These are phyloP conservation scores for Gallinago undulata DNA, from an alignment of 2,113 vertebrate species.

Conservation along the genomic window DNA sequence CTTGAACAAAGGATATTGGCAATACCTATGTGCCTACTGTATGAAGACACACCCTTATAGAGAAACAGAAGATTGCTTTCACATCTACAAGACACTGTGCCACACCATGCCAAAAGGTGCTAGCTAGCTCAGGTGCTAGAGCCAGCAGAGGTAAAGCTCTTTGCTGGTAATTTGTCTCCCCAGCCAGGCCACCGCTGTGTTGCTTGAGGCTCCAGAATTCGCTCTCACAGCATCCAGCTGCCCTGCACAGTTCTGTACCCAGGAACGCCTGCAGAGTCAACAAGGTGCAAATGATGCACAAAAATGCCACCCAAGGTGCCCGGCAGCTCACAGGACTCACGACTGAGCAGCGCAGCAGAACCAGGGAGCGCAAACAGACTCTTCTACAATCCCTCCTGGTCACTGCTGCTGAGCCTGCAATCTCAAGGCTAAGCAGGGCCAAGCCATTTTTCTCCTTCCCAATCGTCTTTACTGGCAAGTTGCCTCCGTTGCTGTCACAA, in stretches of 20 bases:
- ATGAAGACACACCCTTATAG: neutral
- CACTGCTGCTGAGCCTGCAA: neutral
- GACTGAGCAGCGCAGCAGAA: neutral
- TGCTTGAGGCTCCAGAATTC: neutral
- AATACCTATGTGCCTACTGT: neutral
- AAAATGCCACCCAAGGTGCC: neutral
- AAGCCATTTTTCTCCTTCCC: neutral
- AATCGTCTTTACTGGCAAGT: neutral
- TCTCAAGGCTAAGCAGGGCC: neutral
- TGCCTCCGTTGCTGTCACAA: neutral
- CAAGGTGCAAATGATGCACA: neutral
- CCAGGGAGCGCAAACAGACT: neutral
- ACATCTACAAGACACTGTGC: too few species aligned
- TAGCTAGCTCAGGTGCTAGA: neutral
- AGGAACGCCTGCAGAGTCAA: neutral
- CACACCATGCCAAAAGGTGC: neutral
- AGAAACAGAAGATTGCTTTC: neutral
- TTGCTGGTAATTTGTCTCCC: neutral
- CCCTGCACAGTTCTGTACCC: fast-evolving
- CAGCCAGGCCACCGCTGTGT: neutral
- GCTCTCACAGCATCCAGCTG: neutral
- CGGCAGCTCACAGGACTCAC: fast-evolving
- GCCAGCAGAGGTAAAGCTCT: neutral
- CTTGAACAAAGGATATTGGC: neutral
- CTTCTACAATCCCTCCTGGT: fast-evolving